phyloP scores from a whole-genome alignment of 64 coral and sea anemone species.

The Acropora tenuis region DNA sequence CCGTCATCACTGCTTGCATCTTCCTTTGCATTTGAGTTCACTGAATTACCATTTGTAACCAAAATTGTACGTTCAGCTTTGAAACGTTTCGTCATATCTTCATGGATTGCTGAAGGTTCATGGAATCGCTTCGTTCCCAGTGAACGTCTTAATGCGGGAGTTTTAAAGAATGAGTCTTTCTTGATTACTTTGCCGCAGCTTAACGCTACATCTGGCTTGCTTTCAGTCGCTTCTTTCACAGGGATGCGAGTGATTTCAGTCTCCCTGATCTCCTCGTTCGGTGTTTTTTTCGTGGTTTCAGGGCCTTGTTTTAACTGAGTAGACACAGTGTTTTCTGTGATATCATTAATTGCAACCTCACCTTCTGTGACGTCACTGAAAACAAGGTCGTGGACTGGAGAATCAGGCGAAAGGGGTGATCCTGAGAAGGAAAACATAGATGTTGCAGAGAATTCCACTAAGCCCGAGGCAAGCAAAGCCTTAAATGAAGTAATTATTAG shows the following conservation, averaged over 20 bases:
- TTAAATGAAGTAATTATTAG: no score
- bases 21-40: neutral
- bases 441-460: no score
- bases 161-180: slow-evolving; percentile 7
- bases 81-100: neutral
- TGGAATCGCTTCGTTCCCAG: slow-evolving; percentile 35
- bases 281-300: neutral
- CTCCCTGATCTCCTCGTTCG: neutral
- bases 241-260: neutral
- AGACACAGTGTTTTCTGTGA: no score
- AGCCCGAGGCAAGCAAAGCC: no score
- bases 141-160: slow-evolving; percentile 22
- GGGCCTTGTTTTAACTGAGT: neutral
- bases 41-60: neutral
- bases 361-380: neutral
- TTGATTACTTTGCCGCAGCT: neutral
- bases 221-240: neutral
- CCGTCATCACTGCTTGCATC: neutral
- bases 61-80: neutral
- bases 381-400: neutral
- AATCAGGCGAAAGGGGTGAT: neutral
- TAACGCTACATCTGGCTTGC: neutral
- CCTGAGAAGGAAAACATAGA: slow-evolving; percentile 5
- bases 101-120: slow-evolving; percentile 8
- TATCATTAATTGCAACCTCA: neutral